Percentiles rank a stretch among this genome's conserved stretches.
Evolutionary conservation across 2,888 invertebrate genomes (phyloP).

Genomic region (Cryptosula pallasiana): DNA sequence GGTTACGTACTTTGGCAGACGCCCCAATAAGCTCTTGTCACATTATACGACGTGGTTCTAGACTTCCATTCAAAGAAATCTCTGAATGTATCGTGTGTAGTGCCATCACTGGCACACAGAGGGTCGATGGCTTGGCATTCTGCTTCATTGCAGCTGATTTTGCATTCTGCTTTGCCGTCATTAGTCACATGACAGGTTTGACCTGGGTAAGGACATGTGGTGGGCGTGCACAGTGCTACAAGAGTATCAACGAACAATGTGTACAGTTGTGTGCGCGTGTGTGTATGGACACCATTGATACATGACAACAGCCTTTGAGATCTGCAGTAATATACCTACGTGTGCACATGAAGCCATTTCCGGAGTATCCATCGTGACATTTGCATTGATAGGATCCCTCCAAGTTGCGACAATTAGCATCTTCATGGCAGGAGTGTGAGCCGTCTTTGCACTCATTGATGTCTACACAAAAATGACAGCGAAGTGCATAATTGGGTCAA

Average conservation of each 20-base stretch:
- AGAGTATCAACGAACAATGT: not conserved
- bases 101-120: not conserved
- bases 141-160: not conserved
- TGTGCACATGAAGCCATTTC: not conserved
- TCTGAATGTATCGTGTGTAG: not conserved
- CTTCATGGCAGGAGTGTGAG: not conserved
- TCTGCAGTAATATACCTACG: not conserved
- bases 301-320: too few species aligned
- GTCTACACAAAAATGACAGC: not conserved
- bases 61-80: not conserved
- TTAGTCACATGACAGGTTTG: constrained; percentile 3
- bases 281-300: too few species aligned
- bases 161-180: not conserved
- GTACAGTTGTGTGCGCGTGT: too few species aligned
- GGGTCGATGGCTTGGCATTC: not conserved
- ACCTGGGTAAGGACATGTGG: not conserved
- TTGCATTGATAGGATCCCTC: not conserved
- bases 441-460: not conserved
- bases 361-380: not conserved
- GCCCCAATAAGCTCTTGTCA: constrained; percentile 35
- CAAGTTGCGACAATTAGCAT: not conserved
- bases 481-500: too few species aligned
- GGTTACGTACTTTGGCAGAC: constrained; percentile 33
- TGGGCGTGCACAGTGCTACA: not conserved
- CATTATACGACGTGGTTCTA: not conserved